Evolutionary conservation across 2,888 invertebrate genomes (phyloP), one percentile per base, ranked within the genome.

Genomic region (Dusona sp.): DNA sequence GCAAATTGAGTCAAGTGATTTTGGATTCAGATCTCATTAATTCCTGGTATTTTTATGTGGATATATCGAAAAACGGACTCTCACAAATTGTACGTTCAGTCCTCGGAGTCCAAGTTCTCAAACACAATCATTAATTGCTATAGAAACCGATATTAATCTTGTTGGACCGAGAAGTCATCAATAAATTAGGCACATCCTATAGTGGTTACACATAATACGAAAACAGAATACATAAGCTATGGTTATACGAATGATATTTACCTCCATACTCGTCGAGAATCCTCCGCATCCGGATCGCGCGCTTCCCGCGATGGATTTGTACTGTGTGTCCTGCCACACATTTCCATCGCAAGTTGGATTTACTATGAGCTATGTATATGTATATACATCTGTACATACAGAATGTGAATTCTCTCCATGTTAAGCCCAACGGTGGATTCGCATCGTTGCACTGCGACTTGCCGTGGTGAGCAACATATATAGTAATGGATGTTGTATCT

Each of bases 401-500:
- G 64, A 45, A 25, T 68, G 25, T 70, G 29, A 29, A 48, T 25
- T 48, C 22, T 36, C 77, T 70, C 51, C 65, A 65, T 57, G 57
- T 19, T 16, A 61, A 78, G 54, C 51, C 73, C 88, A 91, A 88
- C 88, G 88, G 88, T 89, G 88, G 90, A 90, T 90, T 90, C 91
- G 91, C 90, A 88, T 88, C 79, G 89, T 77, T 90, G 90, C 89
- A 83, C 88, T 74, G 87, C 80, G 48, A 70, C 78, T 83, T 57
- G 75, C 86, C 87, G 88, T 86, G 79, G 85, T 84, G 86, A 83
- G 68, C 85, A 42, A 61, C 68, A 65, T 54, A 67, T 48, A 74
- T 38, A 79, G 73, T 64, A 54, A 57, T 83, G 82, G 73, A 78
- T n/a, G n/a, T 83, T 84, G 51, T 67, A 64, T 67, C 74, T 81